A percentile compares a stretch with the other conserved stretches of the same genome.
Evolutionary conservation across 2,113 vertebrate species (phyloP).

Genomic region (Seriola quinqueradiata): DNA sequence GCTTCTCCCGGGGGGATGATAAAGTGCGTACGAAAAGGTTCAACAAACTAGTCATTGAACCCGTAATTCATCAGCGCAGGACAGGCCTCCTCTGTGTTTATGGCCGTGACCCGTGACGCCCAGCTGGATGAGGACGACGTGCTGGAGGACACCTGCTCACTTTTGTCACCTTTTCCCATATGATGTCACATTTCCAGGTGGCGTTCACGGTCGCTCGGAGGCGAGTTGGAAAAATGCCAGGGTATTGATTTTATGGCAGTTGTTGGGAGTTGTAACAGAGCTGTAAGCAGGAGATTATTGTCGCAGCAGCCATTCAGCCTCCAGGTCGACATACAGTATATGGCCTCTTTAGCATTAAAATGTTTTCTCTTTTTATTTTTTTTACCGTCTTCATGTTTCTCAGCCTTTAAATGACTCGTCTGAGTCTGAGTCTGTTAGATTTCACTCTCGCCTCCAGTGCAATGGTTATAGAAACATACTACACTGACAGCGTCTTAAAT

Average conservation of each 20-base stretch:
- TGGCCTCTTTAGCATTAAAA: conserved; percentile 11
- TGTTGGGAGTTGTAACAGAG: conserved; percentile 54
- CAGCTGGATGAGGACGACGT: background rate
- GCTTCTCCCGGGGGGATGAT: background rate
- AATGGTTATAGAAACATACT: background rate
- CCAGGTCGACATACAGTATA: conserved; percentile 18
- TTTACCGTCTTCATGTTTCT: background rate
- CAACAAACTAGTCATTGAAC: background rate
- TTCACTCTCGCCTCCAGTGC: conserved; percentile 6
- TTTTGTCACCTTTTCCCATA: background rate
- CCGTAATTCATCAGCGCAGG: background rate
- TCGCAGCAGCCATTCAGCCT: conserved; percentile 40
- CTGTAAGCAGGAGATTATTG: conserved; percentile 38
- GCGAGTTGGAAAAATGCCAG: conserved; percentile 40
- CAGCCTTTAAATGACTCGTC: background rate
- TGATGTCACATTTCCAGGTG: conserved; percentile 32
- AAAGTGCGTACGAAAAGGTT: background rate
- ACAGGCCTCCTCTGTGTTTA: background rate
- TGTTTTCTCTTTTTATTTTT: background rate
- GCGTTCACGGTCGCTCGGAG: conserved; percentile 6
- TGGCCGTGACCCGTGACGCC: conserved; percentile 7
- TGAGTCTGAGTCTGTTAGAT: conserved; percentile 10
- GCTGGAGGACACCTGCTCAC: conserved; percentile 4
- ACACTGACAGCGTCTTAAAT: background rate
- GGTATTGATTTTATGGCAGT: conserved; percentile 66